Percentiles rank a stretch among this genome's conserved stretches.
Evolutionary conservation across 2,113 vertebrate species (phyloP).

Genomic region (Mesitornis unicolor): DNA sequence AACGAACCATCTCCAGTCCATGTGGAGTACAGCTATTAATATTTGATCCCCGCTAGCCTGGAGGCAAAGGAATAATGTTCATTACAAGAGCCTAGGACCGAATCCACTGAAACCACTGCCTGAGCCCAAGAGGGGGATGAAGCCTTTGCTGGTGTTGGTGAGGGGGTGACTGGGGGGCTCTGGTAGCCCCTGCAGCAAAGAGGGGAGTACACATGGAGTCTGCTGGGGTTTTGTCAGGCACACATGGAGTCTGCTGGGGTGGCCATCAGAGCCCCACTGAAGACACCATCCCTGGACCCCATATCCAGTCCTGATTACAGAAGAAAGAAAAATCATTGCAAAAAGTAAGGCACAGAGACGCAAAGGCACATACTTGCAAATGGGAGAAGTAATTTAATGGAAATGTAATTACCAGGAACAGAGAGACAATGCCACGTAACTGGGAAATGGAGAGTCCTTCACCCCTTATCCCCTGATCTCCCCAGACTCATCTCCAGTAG

Average conservation of each 20-base stretch:
- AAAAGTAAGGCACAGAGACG: background rate
- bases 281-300: background rate
- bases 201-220: background rate
- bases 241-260: background rate
- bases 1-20: background rate
- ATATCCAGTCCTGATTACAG: fast-evolving
- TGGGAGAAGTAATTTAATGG: background rate
- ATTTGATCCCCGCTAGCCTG: constrained; percentile 52
- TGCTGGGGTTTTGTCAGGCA: background rate
- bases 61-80: constrained; percentile 54
- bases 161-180: background rate
- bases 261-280: background rate
- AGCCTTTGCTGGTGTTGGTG: background rate
- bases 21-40: constrained; percentile 48
- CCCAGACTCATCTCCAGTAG: fast-evolving
- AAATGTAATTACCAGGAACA: background rate
- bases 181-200: background rate
- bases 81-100: background rate
- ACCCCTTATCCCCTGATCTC: background rate
- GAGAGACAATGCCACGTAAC: fast-evolving
- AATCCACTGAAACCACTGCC: background rate
- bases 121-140: background rate
- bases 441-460: background rate
- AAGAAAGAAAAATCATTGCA: background rate
- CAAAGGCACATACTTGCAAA: background rate